These are phyloP conservation scores for Parnassius mnemosyne DNA, from an alignment of 2,888 invertebrate genomes.

Conservation along the genomic window DNA sequence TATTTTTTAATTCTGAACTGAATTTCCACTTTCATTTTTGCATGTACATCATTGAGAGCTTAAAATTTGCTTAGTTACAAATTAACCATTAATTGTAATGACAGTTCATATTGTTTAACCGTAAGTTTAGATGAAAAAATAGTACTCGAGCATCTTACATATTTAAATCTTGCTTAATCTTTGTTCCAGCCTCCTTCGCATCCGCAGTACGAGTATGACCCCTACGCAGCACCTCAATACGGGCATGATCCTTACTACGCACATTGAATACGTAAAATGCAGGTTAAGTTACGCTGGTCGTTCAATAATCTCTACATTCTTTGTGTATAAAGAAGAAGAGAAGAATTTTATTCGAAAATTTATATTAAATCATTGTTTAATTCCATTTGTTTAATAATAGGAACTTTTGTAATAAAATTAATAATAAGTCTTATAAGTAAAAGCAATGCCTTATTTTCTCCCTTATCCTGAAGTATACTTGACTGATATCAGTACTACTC, in stretches of 20 bases:
- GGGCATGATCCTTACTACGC: conserved; percentile 67
- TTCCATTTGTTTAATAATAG: no score
- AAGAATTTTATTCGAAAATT: background rate
- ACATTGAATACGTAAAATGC: conserved; percentile 37
- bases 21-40: no score
- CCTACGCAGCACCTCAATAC: conserved; percentile 37
- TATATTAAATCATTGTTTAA: no score
- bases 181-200: conserved; percentile 34
- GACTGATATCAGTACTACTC: background rate
- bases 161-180: no score
- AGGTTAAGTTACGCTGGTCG: conserved; percentile 29
- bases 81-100: no score
- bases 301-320: conserved; percentile 38
- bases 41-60: no score
- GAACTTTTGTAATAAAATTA: background rate
- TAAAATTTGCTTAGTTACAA: no score
- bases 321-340: conserved; percentile 39
- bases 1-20: no score
- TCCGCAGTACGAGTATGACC: conserved; percentile 39
- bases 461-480: background rate
- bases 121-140: no score
- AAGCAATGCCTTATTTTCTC: background rate
- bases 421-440: background rate
- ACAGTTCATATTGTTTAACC: no score
- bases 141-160: no score